Evolutionary conservation across 2,888 invertebrate species (phyloP), one percentile per base, ranked within the genome.

Genomic region (Cephus sareptanus): DNA sequence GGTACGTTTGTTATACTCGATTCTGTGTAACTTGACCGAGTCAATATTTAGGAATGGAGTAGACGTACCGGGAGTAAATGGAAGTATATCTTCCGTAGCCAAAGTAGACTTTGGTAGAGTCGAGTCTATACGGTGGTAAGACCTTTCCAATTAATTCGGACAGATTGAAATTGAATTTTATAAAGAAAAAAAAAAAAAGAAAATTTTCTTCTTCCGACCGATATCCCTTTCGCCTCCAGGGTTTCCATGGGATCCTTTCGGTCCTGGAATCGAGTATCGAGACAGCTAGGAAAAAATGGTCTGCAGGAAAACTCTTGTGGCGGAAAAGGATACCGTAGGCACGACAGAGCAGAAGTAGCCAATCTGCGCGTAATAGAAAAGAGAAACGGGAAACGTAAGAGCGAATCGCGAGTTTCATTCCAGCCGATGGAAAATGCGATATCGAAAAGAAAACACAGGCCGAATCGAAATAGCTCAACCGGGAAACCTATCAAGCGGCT

Each of bases 81-180:
- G 13, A 15, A 15, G 15, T 13, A 4, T 13, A 4, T 13, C 15
- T 40, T 40, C 15, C 4, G 4, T 40, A 40, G 0, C 40, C 4
- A 40, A 15, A 15, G 40, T 40, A 15, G 13, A 40, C 40, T 15
- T 40, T 15, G 15, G 40, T 13, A 40, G 40, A 40, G 40, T 40
- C 40, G 40, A 40, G 40, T 40, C 15, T 40, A 15, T 40, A 40
- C 40, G 15, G 15, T 1, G 70, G 15, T 15, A 30, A 33, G 13
- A 15, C 30, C 30, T 70, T 70, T 70, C 33, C 70, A 70, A 70
- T 70, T 70, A 70, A 70, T 4, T 15, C 12, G n/a, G 70, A 70
- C 70, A 70, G 30, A n/a, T 70, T 33, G 70, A 70, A 70, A 70
- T 70, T 70, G 30, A 70, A 70, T 70, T 70, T 70, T 12, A 30